Percentiles rank a stretch among this genome's conserved stretches.
phyloP scores from a whole-genome alignment of 1,140 invertebrate genomes.

The Atta colombica region DNA sequence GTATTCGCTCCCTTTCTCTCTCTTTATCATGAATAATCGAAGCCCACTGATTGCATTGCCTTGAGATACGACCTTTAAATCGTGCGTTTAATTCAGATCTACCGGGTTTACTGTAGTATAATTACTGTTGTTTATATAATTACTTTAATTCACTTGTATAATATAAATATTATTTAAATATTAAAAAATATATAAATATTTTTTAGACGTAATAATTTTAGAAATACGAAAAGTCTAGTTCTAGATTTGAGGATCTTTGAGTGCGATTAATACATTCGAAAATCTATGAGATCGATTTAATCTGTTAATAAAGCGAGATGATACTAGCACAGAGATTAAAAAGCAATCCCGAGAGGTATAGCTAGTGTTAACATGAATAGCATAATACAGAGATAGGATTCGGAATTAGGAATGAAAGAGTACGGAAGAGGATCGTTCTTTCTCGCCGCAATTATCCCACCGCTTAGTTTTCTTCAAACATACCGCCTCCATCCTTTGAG shows the following conservation, averaged over 20 bases:
- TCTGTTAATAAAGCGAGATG: background rate
- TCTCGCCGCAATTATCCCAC: background rate
- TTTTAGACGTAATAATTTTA: background rate
- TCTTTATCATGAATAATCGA: background rate
- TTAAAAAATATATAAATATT: background rate
- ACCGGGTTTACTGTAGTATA: background rate
- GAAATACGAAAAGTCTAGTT: too few relatives aligned
- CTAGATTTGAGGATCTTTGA: conserved; percentile 14
- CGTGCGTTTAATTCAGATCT: background rate
- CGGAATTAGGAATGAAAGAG: background rate
- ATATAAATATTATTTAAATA: background rate
- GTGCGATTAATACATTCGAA: background rate
- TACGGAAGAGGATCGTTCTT: background rate
- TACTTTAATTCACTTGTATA: too few relatives aligned
- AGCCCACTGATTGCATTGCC: background rate
- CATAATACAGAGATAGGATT: background rate
- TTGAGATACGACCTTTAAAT: background rate
- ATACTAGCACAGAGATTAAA: conserved; percentile 6
- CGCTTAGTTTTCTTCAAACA: conserved; percentile 71
- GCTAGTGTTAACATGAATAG: conserved; percentile 3
- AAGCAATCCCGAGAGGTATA: conserved; percentile 1
- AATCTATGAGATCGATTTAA: background rate
- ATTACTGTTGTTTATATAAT: too few relatives aligned
- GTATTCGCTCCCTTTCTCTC: background rate
- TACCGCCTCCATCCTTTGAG: conserved; percentile 95